Evolutionary conservation across 2,113 vertebrate genomes (phyloP).

Genomic region (Chrysemys picta): DNA sequence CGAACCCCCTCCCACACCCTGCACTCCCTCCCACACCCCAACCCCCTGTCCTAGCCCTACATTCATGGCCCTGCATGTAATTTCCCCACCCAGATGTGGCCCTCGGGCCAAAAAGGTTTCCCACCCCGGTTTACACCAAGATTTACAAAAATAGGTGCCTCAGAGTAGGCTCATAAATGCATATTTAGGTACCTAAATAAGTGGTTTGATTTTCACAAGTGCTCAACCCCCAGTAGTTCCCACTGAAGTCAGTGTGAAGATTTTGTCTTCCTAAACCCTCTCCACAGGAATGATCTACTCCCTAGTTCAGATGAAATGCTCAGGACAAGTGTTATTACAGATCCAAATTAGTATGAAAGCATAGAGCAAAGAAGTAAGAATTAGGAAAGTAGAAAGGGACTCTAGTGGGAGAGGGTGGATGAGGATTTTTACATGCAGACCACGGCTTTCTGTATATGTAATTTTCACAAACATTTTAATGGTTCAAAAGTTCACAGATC

Average conservation of each 20-base stretch:
- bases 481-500: slow-evolving; percentile 30
- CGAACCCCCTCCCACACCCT: no score
- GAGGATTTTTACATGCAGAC: slow-evolving; percentile 9
- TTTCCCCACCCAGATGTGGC: no score
- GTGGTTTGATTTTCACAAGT: slow-evolving; percentile 37
- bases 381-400: neutral
- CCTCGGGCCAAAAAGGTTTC: no score
- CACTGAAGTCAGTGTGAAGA: neutral
- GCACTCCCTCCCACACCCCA: no score
- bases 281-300: neutral
- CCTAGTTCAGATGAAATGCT: neutral
- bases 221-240: neutral
- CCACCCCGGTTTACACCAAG: neutral
- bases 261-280: neutral
- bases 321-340: neutral
- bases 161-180: neutral
- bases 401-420: neutral
- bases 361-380: neutral
- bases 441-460: neutral
- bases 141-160: no score
- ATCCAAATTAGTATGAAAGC: accelerated
- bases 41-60: no score
- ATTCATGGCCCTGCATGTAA: no score
- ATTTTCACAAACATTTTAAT: slow-evolving; percentile 50
- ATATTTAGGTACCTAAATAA: slow-evolving; percentile 60